These are phyloP conservation scores for Idaea dimidiata DNA, from an alignment of 2,888 invertebrate genomes.

Conservation along the genomic window DNA sequence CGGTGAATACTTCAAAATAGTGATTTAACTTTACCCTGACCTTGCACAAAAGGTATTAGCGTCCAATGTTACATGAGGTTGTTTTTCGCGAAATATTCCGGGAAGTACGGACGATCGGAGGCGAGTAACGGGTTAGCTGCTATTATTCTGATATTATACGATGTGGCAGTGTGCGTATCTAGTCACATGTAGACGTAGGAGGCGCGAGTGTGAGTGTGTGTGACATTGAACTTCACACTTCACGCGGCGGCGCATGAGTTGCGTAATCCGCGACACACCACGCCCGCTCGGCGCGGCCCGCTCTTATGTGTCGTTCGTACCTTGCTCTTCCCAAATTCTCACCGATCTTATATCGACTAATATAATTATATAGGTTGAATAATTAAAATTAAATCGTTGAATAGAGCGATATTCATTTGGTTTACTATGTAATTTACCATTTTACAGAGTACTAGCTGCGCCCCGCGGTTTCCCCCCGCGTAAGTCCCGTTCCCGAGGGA, in stretches of 20 bases:
- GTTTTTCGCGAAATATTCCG: slow-evolving; percentile 73
- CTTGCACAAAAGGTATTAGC: slow-evolving; percentile 60
- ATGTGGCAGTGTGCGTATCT: slow-evolving; percentile 35
- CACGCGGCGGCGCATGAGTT: slow-evolving; percentile 72
- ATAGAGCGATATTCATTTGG: no score
- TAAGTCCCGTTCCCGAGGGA: no score
- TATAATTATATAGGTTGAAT: no score
- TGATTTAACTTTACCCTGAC: slow-evolving; percentile 64
- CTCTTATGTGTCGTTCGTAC: neutral
- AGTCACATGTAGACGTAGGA: slow-evolving; percentile 34
- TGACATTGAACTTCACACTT: slow-evolving; percentile 81
- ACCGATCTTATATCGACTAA: neutral
- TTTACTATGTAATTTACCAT: no score
- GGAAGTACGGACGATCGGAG: slow-evolving; percentile 64
- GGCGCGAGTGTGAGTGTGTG: slow-evolving; percentile 53
- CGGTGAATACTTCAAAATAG: slow-evolving; percentile 45
- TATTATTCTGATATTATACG: slow-evolving; percentile 68
- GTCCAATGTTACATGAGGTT: slow-evolving; percentile 54
- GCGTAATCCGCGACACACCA: slow-evolving; percentile 57
- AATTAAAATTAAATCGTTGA: no score
- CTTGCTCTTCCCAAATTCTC: neutral
- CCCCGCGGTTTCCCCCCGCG: no score
- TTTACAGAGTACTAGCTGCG: no score
- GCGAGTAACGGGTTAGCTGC: slow-evolving; percentile 73
- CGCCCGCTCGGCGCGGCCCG: slow-evolving; percentile 7